A percentile compares a stretch with the other conserved stretches of the same genome.
Conservation (phyloP, 2,888 invertebrate genomes). For the Embidobia sp. region DNA sequence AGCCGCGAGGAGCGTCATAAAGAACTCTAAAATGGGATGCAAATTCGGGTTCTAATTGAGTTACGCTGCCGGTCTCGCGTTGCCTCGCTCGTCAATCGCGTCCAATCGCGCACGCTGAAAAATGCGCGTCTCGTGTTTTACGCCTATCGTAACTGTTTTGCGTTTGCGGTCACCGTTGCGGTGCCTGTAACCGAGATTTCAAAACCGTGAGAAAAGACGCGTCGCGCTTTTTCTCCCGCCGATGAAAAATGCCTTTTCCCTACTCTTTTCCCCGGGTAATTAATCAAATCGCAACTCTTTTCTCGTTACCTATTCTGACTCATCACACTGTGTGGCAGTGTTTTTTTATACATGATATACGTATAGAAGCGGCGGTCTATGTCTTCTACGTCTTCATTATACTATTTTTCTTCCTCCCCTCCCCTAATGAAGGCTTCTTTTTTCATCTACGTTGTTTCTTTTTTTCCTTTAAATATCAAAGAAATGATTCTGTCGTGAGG, state of each 20-base stretch:
- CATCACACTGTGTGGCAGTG: too few species aligned
- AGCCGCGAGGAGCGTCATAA: slow-evolving; percentile 51
- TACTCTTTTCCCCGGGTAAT: neutral
- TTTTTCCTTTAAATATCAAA: too few species aligned
- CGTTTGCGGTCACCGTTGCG: slow-evolving; percentile 37
- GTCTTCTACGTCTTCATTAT: too few species aligned
- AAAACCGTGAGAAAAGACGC: slow-evolving; percentile 55
- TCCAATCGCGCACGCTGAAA: neutral
- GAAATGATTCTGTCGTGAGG: too few species aligned
- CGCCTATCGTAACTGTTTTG: slow-evolving; percentile 32
- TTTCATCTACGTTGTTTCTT: neutral
- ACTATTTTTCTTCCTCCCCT: neutral
- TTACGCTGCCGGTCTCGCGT: slow-evolving; percentile 53
- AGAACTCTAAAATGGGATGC: slow-evolving; percentile 67
- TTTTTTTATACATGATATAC: too few species aligned
- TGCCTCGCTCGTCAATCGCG: slow-evolving; percentile 26
- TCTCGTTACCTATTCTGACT: neutral
- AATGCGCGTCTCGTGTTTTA: slow-evolving; percentile 33
- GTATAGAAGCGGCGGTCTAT: too few species aligned
- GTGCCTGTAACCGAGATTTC: slow-evolving; percentile 56
- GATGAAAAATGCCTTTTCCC: slow-evolving; percentile 15
- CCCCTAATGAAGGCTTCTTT: too few species aligned
- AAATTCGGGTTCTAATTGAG: slow-evolving; percentile 67
- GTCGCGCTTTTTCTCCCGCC: slow-evolving; percentile 1
- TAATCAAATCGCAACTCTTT: slow-evolving; percentile 9